Base-by-base conservation (phyloP, 2,888 invertebrate species). In the Clivina fossor region DNA sequence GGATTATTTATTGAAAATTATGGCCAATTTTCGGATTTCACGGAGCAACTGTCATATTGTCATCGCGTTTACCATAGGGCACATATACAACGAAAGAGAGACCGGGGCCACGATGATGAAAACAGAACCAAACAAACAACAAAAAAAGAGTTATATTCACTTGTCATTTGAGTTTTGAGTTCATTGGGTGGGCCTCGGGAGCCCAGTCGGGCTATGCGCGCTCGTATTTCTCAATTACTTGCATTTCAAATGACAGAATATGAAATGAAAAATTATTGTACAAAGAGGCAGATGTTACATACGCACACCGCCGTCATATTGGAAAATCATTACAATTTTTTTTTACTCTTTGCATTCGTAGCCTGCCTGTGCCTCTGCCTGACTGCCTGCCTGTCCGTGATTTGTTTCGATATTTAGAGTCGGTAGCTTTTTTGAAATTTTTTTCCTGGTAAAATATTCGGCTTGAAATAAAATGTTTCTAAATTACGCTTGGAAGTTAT, bases 221-320 rank as follows among this genome's bases (percentile, higher is more conserved):
- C 28, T 37, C 53, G 53, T 53, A 53, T 53, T 53, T 53, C 53
- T 53, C 53, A 53, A 53, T 53, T 53, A 53, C 53, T 53, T 53
- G 33, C 53, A 37, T 53, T 53, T 53, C 53, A 53, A 53, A 53
- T 53, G 53, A 53, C 53, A 53, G n/a, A 43, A 53, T 53, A 44
- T 53, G 43, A n/a, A 43, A 53, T 53, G 53, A 53, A 53, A 53
- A 53, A 53, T 53, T 53, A 53, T 53, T 53, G n/a, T n/a, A 44
- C 44, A 37, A 44, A 30, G 28, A 53, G 53, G 53, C 53, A 53
- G 53, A 53, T 53, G 53, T 53, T 50, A 43, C n/a, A n/a, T n/a
- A n/a, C n/a, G n/a, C n/a, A n/a, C n/a, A n/a, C n/a, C n/a, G n/a
- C 50, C 50, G 50, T 38, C 41, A 53, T 53, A 53, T 53, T 37